A percentile compares a stretch with the other conserved stretches of the same genome.
phyloP scores from a whole-genome alignment of 2,113 vertebrate species.

The Paradoxurus hermaphroditus region DNA sequence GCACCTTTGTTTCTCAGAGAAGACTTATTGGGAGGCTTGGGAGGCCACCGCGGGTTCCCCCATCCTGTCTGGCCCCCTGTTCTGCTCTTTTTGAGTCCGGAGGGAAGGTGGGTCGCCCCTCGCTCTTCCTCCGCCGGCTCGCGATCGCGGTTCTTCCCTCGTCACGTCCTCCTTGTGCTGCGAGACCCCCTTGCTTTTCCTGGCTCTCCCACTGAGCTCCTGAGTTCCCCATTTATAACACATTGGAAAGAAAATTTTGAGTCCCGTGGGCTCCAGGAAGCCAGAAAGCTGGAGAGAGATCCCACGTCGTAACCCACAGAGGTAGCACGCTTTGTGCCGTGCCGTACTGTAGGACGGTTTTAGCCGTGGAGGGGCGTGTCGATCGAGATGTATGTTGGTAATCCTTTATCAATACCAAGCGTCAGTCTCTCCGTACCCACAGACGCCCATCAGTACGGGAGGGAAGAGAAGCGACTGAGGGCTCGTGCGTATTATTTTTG shows the following conservation, averaged over 20 bases:
- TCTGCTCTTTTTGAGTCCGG: neutral
- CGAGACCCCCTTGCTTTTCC: neutral
- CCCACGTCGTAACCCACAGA: neutral
- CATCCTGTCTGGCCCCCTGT: neutral
- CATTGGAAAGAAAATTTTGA: neutral
- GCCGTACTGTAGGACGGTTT: neutral
- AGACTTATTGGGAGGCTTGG: neutral
- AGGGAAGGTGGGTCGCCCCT: neutral
- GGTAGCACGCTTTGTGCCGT: fast-evolving
- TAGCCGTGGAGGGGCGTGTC: fast-evolving
- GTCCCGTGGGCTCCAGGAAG: neutral
- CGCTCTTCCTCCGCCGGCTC: fast-evolving
- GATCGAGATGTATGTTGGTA: fast-evolving
- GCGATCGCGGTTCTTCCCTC: neutral
- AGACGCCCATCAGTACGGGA: neutral
- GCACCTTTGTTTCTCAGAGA: neutral
- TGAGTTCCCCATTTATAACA: no score
- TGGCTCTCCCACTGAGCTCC: neutral
- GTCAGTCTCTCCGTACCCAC: neutral
- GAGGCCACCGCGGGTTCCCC: neutral
- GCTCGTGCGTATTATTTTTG: no score
- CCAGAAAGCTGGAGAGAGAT: neutral
- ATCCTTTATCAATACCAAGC: neutral
- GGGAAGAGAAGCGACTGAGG: neutral
- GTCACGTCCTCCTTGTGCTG: fast-evolving